Conservation (phyloP, 64 coral and sea anemone species). For the Orbicella faveolata region DNA sequence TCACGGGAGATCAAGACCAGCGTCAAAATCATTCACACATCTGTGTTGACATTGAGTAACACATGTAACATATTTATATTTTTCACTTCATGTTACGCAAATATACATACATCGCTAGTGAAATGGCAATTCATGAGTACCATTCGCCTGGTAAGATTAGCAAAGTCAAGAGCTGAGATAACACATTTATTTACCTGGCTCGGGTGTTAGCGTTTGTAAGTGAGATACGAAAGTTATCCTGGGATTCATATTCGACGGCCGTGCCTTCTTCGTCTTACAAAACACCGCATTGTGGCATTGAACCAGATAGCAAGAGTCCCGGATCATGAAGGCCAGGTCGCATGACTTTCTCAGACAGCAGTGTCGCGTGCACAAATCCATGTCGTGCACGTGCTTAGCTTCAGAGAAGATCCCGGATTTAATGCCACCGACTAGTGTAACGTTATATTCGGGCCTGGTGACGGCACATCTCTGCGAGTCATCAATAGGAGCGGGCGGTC, state of each 20-base stretch:
- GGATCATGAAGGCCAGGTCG: conserved; percentile 91
- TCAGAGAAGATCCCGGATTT: conserved; percentile 87
- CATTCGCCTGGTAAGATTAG: neutral
- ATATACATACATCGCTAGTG: too few relatives aligned
- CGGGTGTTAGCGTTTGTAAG: neutral
- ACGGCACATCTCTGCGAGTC: conserved; percentile 55
- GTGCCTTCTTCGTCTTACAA: conserved; percentile 79
- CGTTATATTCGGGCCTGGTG: conserved; percentile 71
- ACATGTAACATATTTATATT: too few relatives aligned
- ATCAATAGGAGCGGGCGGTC: conserved; percentile 13
- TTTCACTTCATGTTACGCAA: too few relatives aligned
- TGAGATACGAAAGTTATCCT: conserved; percentile 76
- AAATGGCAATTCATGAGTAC: too few relatives aligned
- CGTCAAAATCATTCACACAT: too few relatives aligned
- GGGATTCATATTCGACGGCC: conserved; percentile 82
- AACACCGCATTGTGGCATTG: conserved; percentile 43
- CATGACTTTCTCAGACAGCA: conserved; percentile 74
- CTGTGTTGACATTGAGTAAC: too few relatives aligned
- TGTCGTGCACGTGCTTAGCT: conserved; percentile 46
- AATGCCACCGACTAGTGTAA: conserved; percentile 73
- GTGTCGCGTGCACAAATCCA: conserved; percentile 79
- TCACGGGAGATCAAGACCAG: too few relatives aligned
- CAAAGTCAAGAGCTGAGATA: neutral
- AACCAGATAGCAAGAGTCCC: conserved; percentile 83
- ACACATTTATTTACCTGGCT: conserved; percentile 45